These are phyloP conservation scores for Agrotis segetum DNA, from an alignment of 2,888 invertebrate genomes.

Conservation along the genomic window DNA sequence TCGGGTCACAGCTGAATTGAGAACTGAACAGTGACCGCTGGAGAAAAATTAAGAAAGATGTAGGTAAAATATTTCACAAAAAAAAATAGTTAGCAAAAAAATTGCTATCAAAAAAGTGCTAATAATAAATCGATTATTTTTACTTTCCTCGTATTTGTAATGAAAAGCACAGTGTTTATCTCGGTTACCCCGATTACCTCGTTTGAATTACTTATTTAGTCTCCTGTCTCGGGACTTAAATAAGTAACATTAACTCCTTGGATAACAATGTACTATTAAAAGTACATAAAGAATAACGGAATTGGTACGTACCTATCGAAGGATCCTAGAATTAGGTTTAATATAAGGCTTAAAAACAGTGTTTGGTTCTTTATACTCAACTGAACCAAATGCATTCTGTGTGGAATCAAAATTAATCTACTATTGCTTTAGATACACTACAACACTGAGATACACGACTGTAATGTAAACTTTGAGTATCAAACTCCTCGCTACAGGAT, in stretches of 20 bases:
- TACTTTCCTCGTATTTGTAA: too few relatives aligned
- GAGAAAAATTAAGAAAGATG: background rate
- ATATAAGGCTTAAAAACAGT: background rate
- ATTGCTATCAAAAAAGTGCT: background rate
- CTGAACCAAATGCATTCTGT: background rate
- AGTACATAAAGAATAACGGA: background rate
- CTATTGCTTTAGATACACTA: background rate
- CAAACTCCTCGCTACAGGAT: constrained; percentile 6
- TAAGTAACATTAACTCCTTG: too few relatives aligned
- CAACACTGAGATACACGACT: background rate
- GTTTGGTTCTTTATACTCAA: background rate
- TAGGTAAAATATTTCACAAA: background rate
- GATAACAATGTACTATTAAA: too few relatives aligned
- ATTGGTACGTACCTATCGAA: constrained; percentile 11
- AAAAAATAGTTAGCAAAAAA: too few relatives aligned
- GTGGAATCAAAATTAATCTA: background rate
- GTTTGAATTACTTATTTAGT: too few relatives aligned
- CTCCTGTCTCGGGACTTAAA: too few relatives aligned
- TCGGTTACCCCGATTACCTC: too few relatives aligned
- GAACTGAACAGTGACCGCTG: constrained; percentile 12
- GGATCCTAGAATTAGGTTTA: constrained; percentile 3
- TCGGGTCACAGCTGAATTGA: background rate
- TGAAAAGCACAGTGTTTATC: too few relatives aligned
- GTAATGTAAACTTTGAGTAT: background rate
- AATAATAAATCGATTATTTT: too few relatives aligned